Conservation (phyloP, 2,113 vertebrate genomes). For the Piprites chloris region DNA sequence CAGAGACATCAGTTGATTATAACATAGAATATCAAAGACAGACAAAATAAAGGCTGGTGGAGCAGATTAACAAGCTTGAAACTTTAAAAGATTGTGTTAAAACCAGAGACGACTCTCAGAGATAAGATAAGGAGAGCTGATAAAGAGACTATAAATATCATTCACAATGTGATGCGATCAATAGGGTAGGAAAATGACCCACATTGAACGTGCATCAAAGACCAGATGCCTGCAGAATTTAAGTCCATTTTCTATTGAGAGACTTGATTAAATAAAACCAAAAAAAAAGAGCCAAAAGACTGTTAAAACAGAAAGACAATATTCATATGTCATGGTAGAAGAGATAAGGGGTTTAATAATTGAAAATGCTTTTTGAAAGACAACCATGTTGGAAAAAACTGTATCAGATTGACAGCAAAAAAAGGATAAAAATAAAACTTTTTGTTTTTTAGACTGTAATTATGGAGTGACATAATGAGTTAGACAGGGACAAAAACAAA, state of each 20-base stretch:
- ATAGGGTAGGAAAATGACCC: background rate
- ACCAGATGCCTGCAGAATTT: background rate
- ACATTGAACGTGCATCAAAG: background rate
- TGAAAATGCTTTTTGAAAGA: background rate
- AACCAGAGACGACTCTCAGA: background rate
- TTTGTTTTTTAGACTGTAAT: background rate
- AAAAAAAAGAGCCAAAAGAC: accelerated
- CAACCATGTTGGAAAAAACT: accelerated
- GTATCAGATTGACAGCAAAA: background rate
- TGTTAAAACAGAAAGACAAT: background rate
- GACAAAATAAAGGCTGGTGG: background rate
- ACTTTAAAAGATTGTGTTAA: background rate
- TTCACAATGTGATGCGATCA: background rate
- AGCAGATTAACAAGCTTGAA: background rate
- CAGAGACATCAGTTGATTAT: background rate
- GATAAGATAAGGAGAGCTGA: background rate
- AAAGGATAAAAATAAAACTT: background rate
- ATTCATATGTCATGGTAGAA: background rate
- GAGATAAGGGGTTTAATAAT: background rate
- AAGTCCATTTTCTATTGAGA: background rate
- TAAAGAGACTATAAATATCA: background rate
- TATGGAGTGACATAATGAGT: background rate
- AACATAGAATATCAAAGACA: background rate
- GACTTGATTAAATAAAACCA: background rate
- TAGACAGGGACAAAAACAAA: background rate